Conservation (phyloP, 2,888 invertebrate species). For the Julus scandinavius region DNA sequence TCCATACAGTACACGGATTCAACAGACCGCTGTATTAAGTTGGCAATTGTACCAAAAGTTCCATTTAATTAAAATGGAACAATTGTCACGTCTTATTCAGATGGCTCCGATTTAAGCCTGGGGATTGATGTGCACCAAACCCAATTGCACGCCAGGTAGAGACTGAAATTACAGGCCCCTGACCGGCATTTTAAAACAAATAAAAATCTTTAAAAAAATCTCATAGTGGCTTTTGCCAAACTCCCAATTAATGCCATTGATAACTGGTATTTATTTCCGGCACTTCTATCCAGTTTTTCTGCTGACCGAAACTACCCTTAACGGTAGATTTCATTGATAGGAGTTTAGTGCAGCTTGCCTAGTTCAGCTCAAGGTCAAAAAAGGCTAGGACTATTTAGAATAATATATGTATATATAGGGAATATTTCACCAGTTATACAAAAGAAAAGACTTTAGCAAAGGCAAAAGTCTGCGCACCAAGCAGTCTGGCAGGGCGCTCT, state of each 20-base stretch:
- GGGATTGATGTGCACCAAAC: not conserved
- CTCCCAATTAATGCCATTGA: not conserved
- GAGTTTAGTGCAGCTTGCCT: not conserved
- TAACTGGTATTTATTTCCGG: not conserved
- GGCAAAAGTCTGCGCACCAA: conserved; percentile 31
- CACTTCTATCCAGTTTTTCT: not conserved
- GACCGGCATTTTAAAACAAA: not conserved
- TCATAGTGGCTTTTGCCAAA: not conserved
- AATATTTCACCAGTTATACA: conserved; percentile 36
- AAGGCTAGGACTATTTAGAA: conserved; percentile 40
- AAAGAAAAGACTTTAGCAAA: conserved; percentile 46
- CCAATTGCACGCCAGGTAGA: not conserved
- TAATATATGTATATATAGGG: not conserved
- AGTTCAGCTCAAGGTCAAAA: not conserved
- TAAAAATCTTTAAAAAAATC: not conserved
- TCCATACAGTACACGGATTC: not conserved
- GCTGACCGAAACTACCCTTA: not conserved
- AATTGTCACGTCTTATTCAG: not conserved
- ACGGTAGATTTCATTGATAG: not conserved
- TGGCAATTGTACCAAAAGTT: not conserved
- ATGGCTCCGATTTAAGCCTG: not conserved
- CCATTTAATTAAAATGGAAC: not conserved
- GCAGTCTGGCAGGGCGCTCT: not conserved
- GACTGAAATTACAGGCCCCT: not conserved
- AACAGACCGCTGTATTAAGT: not conserved